These are phyloP conservation scores for Anguilla pacifica DNA, from an alignment of 2,797 vertebrate species.

Conservation along the genomic window DNA sequence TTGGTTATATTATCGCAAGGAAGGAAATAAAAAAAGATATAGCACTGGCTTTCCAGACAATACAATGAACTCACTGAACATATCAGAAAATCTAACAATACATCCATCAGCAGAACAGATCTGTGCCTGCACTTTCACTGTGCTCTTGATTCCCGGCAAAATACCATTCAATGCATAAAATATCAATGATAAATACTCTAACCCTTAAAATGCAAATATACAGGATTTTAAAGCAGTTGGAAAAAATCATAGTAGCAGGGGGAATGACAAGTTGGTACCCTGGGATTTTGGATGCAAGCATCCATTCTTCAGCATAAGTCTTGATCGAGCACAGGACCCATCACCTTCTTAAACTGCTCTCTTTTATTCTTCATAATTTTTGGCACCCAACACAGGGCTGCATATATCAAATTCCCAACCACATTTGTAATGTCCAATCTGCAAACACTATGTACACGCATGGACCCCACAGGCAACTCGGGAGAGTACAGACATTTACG, in stretches of 20 bases:
- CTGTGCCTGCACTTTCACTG: not conserved
- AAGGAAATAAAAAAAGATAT: constrained; percentile 14
- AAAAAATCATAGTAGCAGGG: not conserved
- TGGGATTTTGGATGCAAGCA: not conserved
- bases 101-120: not conserved
- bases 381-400: not conserved
- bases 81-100: not conserved
- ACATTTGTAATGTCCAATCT: not conserved
- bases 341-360: not conserved
- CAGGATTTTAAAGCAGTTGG: constrained; percentile 6
- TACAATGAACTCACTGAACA: not conserved
- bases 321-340: not conserved
- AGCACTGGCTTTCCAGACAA: not conserved
- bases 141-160: not conserved
- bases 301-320: not conserved
- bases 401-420: not conserved
- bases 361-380: not conserved
- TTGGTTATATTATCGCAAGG: not conserved
- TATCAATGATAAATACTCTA: not conserved
- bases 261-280: not conserved
- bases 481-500: no score
- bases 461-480: no score
- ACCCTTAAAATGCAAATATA: not conserved
- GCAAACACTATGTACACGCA: not conserved
- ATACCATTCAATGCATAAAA: not conserved